Conservation (phyloP, 1,140 invertebrate species). For the Lasaia peninsularis region DNA sequence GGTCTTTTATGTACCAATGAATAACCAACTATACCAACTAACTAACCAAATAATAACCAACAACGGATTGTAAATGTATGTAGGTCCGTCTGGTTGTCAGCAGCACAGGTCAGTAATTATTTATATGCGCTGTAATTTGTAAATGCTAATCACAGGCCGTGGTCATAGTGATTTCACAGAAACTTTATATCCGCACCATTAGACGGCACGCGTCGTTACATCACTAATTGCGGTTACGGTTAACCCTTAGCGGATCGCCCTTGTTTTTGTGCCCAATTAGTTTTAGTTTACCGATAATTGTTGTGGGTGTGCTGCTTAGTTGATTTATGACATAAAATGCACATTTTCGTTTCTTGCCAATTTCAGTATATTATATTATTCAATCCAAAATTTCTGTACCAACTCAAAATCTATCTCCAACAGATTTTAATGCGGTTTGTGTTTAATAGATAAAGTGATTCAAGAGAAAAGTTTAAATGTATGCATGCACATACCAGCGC, state of each 20-base stretch:
- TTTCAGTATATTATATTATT: too few relatives aligned
- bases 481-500: too few relatives aligned
- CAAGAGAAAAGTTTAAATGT: too few relatives aligned
- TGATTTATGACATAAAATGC: too few relatives aligned
- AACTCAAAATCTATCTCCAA: too few relatives aligned
- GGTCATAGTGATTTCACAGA: slow-evolving; percentile 19
- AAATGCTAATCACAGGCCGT: slow-evolving; percentile 25
- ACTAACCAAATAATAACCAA: too few relatives aligned
- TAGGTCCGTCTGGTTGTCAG: slow-evolving; percentile 14
- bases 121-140: slow-evolving; percentile 26
- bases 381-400: too few relatives aligned
- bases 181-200: slow-evolving; percentile 36
- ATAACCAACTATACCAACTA: too few relatives aligned
- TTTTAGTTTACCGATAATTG: slow-evolving; percentile 26
- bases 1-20: background rate
- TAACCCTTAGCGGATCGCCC: slow-evolving; percentile 24
- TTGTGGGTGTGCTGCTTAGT: background rate
- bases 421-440: too few relatives aligned
- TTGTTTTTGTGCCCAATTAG: slow-evolving; percentile 42
- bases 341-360: too few relatives aligned
- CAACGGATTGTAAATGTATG: background rate
- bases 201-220: slow-evolving; percentile 41
- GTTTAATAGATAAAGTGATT: too few relatives aligned
- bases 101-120: slow-evolving; percentile 8
- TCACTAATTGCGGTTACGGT: slow-evolving; percentile 50